Conservation (phyloP, 2,113 vertebrate species). For the Hiodon tergisus region DNA sequence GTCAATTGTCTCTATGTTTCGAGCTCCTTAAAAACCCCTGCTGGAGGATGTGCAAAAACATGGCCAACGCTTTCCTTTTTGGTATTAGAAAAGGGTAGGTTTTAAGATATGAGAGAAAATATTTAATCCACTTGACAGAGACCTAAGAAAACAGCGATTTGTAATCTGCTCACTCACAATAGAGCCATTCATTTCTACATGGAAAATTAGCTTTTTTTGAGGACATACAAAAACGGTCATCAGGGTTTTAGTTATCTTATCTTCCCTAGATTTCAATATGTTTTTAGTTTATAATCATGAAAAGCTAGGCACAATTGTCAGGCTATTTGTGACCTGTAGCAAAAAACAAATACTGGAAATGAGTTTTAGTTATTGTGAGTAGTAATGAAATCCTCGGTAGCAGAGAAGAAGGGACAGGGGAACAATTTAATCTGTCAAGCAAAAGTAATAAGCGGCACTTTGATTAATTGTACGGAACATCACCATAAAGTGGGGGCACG, state of each 20-base stretch:
- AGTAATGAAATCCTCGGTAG: conserved; percentile 42
- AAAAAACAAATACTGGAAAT: conserved; percentile 39
- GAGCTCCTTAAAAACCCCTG: conserved; percentile 25
- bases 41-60: conserved; percentile 21
- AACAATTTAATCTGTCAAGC: conserved; percentile 50
- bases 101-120: background rate
- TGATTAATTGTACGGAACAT: conserved; percentile 47
- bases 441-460: conserved; percentile 49
- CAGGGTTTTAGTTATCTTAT: no score
- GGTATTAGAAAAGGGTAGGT: conserved; percentile 1
- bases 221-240: no score
- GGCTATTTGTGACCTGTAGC: conserved; percentile 47
- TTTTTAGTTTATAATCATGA: conserved; percentile 21
- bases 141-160: no score
- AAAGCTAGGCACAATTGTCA: conserved; percentile 24
- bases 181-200: no score
- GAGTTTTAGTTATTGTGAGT: conserved; percentile 42
- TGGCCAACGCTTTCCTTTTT: conserved; percentile 6
- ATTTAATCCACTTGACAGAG: background rate
- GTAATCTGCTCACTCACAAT: no score
- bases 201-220: no score
- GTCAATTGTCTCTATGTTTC: conserved; percentile 29
- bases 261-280: background rate
- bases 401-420: conserved; percentile 44
- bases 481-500: conserved; percentile 38